These are phyloP conservation scores for Synanthedon vespiformis DNA, from an alignment of 2,888 invertebrate species.

Conservation along the genomic window DNA sequence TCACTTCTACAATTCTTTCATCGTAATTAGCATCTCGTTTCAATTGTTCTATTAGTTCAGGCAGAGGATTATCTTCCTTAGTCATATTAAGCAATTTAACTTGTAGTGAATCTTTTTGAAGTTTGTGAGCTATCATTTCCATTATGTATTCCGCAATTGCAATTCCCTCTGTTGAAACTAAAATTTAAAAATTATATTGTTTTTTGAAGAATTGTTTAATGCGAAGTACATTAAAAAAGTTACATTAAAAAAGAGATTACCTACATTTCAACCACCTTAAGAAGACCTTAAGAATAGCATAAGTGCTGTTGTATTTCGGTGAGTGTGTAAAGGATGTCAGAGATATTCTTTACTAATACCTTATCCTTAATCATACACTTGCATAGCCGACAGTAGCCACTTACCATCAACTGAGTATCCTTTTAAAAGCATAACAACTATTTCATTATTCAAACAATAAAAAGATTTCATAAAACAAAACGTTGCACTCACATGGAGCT, in stretches of 20 bases:
- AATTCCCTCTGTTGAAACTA: slow-evolving; percentile 72
- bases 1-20: slow-evolving; percentile 47
- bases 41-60: slow-evolving; percentile 64
- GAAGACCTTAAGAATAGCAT: not conserved
- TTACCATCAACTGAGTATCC: not conserved
- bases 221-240: too few relatives aligned
- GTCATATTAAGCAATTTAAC: slow-evolving; percentile 70
- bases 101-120: slow-evolving; percentile 69
- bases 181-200: slow-evolving; percentile 7
- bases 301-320: too few relatives aligned
- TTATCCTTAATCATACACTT: too few relatives aligned
- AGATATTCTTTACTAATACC: too few relatives aligned
- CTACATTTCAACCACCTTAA: too few relatives aligned
- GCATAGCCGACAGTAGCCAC: too few relatives aligned
- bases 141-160: slow-evolving; percentile 75
- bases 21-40: slow-evolving; percentile 64
- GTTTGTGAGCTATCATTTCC: slow-evolving; percentile 72
- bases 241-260: too few relatives aligned
- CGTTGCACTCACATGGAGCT: slow-evolving; percentile 69
- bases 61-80: slow-evolving; percentile 48
- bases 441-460: not conserved
- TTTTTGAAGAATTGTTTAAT: too few relatives aligned
- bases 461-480: not conserved
- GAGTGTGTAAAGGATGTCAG: too few relatives aligned
- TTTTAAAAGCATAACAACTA: too few relatives aligned